A percentile compares a stretch with the other conserved stretches of the same genome.
phyloP scores from a whole-genome alignment of 1,140 invertebrate species.

The Euborellia annulipes region DNA sequence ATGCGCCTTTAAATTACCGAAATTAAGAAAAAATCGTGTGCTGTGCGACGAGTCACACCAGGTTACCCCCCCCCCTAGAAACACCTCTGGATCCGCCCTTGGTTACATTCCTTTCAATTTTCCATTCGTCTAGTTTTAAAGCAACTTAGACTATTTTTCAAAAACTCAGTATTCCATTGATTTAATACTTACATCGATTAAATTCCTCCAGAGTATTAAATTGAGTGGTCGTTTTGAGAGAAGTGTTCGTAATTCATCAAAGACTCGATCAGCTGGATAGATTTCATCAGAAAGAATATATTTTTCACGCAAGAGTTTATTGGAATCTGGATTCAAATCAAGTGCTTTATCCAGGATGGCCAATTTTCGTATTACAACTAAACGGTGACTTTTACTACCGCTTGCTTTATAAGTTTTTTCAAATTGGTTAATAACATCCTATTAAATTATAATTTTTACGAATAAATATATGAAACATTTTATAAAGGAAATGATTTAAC shows the following conservation, averaged over 20 bases:
- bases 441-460: too few species aligned
- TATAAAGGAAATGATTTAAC: constrained; percentile 10
- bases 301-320: constrained; percentile 30
- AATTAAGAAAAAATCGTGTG: too few species aligned
- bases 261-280: constrained; percentile 30
- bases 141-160: too few species aligned
- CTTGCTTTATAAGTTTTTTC: constrained; percentile 26
- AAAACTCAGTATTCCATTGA: too few species aligned
- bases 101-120: too few species aligned
- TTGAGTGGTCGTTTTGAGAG: constrained; percentile 4
- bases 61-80: too few species aligned
- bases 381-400: constrained; percentile 26
- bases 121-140: too few species aligned
- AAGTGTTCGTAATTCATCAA: not conserved
- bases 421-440: constrained; percentile 19
- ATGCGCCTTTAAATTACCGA: too few species aligned
- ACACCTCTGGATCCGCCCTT: too few species aligned
- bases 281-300: constrained; percentile 31
- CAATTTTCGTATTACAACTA: constrained; percentile 34
- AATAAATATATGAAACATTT: constrained; percentile 6
- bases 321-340: constrained; percentile 29
- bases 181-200: too few species aligned
- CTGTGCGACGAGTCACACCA: too few species aligned
- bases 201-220: not conserved
- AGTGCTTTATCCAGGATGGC: constrained; percentile 38